Percentiles rank a stretch among this genome's conserved stretches.
phyloP scores from a whole-genome alignment of 2,888 invertebrate species.

The Oscheius onirici region DNA sequence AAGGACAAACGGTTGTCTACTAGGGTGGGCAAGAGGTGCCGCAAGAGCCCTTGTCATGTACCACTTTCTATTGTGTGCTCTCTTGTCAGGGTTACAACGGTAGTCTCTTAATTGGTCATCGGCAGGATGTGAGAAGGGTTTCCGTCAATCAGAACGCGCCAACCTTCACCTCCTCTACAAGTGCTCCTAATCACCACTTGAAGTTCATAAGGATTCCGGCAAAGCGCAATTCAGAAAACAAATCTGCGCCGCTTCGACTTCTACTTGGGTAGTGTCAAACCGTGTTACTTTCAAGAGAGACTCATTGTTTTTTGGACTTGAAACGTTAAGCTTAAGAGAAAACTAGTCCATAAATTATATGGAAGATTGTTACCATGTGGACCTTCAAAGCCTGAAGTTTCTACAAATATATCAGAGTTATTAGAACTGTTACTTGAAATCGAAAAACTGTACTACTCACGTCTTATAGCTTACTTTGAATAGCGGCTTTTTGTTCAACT shows the following conservation, averaged over 20 bases:
- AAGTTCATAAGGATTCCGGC: constrained; percentile 7
- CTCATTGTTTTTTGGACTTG: too few species aligned
- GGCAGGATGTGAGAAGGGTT: constrained; percentile 29
- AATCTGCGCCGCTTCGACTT: not conserved
- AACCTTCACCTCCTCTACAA: constrained; percentile 25
- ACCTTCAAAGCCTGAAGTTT: too few species aligned
- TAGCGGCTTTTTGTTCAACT: too few species aligned
- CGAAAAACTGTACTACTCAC: too few species aligned
- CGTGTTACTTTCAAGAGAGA: too few species aligned
- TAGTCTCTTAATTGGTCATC: constrained; percentile 9
- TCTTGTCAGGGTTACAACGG: constrained; percentile 27
- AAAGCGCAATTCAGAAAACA: not conserved
- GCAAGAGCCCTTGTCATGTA: constrained; percentile 18
- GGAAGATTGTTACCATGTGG: too few species aligned
- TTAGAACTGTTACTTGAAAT: too few species aligned
- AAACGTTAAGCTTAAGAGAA: too few species aligned
- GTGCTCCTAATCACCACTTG: constrained; percentile 28
- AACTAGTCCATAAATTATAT: too few species aligned
- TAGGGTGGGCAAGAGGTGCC: not conserved
- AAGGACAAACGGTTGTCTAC: constrained; percentile 4
- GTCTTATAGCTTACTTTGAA: too few species aligned
- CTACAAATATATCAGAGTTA: too few species aligned
- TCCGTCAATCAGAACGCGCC: constrained; percentile 22
- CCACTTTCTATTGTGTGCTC: constrained; percentile 28
- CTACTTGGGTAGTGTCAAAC: too few species aligned